phyloP scores from a whole-genome alignment of 37 sponge, comb jelly and placozoan species.

The Eunapius fragilis region DNA sequence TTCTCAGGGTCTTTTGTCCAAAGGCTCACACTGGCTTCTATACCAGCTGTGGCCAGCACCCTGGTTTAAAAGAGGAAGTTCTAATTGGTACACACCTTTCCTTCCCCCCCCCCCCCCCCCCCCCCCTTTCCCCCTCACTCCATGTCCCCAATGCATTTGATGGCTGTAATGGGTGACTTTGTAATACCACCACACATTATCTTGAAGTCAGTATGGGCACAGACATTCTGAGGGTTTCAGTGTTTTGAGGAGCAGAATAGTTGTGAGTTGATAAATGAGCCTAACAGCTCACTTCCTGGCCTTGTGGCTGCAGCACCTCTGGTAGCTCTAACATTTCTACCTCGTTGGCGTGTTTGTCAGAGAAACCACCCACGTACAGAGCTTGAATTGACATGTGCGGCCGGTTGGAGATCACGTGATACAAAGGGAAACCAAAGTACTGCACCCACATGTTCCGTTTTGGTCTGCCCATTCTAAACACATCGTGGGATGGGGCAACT shows the following conservation, averaged over 20 bases:
- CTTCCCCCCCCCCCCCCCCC: background rate
- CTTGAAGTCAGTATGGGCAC: conserved; percentile 61
- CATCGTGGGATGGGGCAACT: conserved; percentile 40
- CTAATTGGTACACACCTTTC: background rate
- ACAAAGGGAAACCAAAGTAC: background rate
- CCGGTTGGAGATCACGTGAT: background rate
- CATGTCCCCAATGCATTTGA: conserved; percentile 1
- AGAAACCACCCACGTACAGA: conserved; percentile 38
- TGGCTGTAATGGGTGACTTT: conserved; percentile 10
- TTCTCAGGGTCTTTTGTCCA: background rate
- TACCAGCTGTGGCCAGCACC: background rate
- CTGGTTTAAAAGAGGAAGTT: background rate
- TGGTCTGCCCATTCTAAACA: conserved; percentile 44
- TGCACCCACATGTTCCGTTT: conserved; percentile 30
- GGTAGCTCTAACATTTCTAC: conserved; percentile 40
- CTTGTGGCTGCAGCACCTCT: conserved; percentile 33
- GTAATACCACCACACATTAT: conserved; percentile 35
- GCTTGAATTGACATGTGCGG: conserved; percentile 7
- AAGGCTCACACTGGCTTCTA: background rate
- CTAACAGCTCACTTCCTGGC: conserved; percentile 22
- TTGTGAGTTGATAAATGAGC: background rate
- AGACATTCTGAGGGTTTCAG: conserved; percentile 23
- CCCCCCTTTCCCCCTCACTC: background rate
- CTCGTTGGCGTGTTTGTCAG: conserved; percentile 23
- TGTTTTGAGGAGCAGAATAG: background rate